Percentiles rank a stretch among this genome's conserved stretches.
phyloP scores from a whole-genome alignment of 2,797 vertebrate species.

The Glossophaga mutica region DNA sequence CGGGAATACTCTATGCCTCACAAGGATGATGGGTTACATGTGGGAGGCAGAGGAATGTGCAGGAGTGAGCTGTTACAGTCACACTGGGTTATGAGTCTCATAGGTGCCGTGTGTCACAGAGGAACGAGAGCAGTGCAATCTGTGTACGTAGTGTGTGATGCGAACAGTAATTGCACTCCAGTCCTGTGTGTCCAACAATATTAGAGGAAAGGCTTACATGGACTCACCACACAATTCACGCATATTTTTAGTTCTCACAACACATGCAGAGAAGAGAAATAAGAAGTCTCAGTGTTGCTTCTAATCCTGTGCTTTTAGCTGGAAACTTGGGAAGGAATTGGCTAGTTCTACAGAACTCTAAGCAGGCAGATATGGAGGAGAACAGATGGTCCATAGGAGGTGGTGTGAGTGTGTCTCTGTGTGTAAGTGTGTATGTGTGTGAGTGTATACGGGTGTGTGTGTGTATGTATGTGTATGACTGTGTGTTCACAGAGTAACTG shows the following conservation, averaged over 20 bases:
- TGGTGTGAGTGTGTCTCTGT: not conserved
- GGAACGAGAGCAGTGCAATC: not conserved
- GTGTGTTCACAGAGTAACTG: not conserved
- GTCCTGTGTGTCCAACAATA: not conserved
- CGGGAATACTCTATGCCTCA: accelerated
- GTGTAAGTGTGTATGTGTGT: not conserved
- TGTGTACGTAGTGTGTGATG: too few species aligned
- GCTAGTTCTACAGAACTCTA: not conserved
- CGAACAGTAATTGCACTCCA: not conserved
- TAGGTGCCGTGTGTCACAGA: not conserved
- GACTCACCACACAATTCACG: too few species aligned
- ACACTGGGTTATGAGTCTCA: not conserved
- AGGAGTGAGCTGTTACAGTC: not conserved
- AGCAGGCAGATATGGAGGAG: not conserved
- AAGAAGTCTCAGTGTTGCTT: too few species aligned
- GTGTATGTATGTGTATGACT: not conserved
- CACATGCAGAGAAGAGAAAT: too few species aligned
- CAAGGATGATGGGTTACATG: not conserved
- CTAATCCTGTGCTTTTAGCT: too few species aligned
- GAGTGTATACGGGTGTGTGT: not conserved
- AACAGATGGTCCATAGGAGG: not conserved
- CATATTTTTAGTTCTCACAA: too few species aligned
- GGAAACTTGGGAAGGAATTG: too few species aligned
- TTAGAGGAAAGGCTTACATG: too few species aligned
- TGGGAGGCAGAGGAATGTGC: not conserved